Evolutionary conservation across 2,113 vertebrate genomes (phyloP), one percentile per base, ranked within the genome.

Genomic region (Syngnathoides biaculeatus): DNA sequence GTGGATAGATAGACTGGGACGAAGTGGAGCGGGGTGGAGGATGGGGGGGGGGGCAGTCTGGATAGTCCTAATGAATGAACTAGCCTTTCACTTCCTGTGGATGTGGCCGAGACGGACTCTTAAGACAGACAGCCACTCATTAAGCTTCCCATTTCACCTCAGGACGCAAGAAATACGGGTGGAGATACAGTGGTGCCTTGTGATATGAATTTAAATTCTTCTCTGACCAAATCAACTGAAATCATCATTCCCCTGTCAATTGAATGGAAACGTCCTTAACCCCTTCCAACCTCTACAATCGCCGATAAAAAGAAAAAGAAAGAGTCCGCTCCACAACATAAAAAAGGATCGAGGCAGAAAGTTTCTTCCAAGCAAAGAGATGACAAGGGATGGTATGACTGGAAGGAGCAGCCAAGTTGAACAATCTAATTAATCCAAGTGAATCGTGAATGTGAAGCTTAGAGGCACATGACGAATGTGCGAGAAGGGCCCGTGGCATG

Each of bases 401-500:
- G 75, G 72, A 81, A 83, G 83, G 79, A 75, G 79, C 74, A 68
- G 67, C 77, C 20, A 35, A 78, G 64, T 67, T 81, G 81, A 90
- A 87, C 83, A 83, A 80, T 77, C 75, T 64, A 88, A 90, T 92
- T 89, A 91, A 85, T 84, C 63, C 77, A 59, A 78, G 71, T 74
- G 75, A 77, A 81, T 87, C 88, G 66, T 77, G 66, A 84, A 85
- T 73, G 84, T 75, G 83, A 87, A 84, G 79, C 81, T 73, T 68
- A 76, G 81, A 77, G 75, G 20, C 73, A 82, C 80, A 85, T 88
- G 87, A 91, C 87, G 87, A 88, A 90, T 89, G 91, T 82, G 84
- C 68, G 84, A 87, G 86, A 86, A 85, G 73, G 73, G 87, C 81
- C 83, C 69, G 56, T 85, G 86, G 87, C 84, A 72, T 87, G 91